A percentile compares a stretch with the other conserved stretches of the same genome.
phyloP scores from a whole-genome alignment of 2,888 invertebrate species.

The Bellardia pandia region DNA sequence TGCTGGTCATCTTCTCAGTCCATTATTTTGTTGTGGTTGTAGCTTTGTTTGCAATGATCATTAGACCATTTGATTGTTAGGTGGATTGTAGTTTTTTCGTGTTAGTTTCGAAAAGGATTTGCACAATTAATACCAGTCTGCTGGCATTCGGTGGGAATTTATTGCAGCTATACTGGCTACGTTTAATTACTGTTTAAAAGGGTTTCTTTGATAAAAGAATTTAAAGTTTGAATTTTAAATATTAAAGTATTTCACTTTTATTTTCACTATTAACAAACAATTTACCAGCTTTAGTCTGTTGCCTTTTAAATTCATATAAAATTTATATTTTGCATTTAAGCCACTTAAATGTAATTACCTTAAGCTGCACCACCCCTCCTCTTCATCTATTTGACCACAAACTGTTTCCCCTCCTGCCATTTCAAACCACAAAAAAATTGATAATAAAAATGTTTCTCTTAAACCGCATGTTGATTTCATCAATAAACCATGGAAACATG shows the following conservation, averaged over 20 bases:
- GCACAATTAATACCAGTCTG: slow-evolving; percentile 48
- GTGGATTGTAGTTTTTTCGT: slow-evolving; percentile 13
- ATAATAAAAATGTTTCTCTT: background rate
- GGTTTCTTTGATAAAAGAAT: background rate
- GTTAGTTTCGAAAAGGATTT: slow-evolving; percentile 28
- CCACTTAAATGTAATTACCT: background rate
- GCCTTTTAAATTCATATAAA: background rate
- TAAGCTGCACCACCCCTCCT: background rate
- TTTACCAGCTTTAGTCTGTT: background rate
- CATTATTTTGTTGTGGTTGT: slow-evolving; percentile 5
- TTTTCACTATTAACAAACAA: no score
- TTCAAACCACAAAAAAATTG: background rate
- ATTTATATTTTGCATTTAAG: background rate
- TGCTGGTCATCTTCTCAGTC: slow-evolving; percentile 18
- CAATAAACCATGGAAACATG: slow-evolving; percentile 37
- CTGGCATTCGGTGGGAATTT: slow-evolving; percentile 22
- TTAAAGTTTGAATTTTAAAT: no score
- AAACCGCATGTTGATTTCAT: slow-evolving; percentile 42
- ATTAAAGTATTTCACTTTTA: no score
- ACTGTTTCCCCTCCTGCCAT: no score
- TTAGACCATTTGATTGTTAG: slow-evolving; percentile 60
- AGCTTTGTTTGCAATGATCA: slow-evolving; percentile 51
- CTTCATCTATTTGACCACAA: background rate
- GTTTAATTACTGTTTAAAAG: slow-evolving; percentile 46
- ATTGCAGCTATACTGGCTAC: background rate